phyloP scores from a whole-genome alignment of 2,888 invertebrate species.

The Dendrolimus houi region DNA sequence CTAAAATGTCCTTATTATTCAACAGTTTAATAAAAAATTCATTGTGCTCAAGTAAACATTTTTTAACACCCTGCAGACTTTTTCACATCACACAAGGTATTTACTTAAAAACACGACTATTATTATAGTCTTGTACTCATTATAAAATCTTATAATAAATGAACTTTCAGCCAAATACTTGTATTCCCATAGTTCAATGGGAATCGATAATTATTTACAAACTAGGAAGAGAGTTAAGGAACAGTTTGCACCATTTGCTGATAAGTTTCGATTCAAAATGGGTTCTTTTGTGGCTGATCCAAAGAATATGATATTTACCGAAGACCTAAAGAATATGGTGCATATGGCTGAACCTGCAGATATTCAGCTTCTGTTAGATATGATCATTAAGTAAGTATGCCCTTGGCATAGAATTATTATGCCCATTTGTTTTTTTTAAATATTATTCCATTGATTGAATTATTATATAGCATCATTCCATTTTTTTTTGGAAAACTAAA shows the following conservation, averaged over 20 bases:
- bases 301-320: constrained; percentile 85
- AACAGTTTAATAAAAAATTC: constrained; percentile 30
- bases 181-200: constrained; percentile 76
- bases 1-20: constrained; percentile 35
- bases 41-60: constrained; percentile 22
- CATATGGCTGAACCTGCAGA: constrained; percentile 82
- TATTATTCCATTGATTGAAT: constrained; percentile 4
- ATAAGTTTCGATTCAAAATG: constrained; percentile 85
- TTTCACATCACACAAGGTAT: constrained; percentile 32
- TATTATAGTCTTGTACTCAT: background rate
- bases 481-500: no score
- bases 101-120: background rate
- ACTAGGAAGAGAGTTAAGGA: constrained; percentile 69
- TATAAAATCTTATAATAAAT: background rate
- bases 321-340: constrained; percentile 89
- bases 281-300: constrained; percentile 72
- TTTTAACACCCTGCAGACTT: constrained; percentile 25
- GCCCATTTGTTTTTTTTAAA: background rate
- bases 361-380: constrained; percentile 77
- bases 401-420: background rate
- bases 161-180: constrained; percentile 52
- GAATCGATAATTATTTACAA: constrained; percentile 77
- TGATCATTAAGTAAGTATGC: constrained; percentile 80
- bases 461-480: background rate
- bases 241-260: constrained; percentile 78